A percentile compares a stretch with the other conserved stretches of the same genome.
Evolutionary conservation across 2,797 vertebrate genomes (phyloP).

Genomic region (Tolypeutes matacus): DNA sequence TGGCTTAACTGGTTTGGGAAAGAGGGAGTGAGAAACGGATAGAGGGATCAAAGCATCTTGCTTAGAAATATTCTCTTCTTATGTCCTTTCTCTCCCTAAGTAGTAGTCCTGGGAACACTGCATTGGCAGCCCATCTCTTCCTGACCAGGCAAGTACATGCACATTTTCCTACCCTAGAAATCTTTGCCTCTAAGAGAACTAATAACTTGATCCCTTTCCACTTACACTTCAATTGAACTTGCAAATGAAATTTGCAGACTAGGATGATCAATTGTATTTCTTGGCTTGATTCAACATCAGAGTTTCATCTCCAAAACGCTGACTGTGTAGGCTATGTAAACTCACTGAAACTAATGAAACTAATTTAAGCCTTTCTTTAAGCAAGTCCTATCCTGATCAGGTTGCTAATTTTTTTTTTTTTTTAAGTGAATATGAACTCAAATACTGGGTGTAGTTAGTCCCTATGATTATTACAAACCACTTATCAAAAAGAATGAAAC

Average conservation of each 20-base stretch:
- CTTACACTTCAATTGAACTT: slow-evolving; percentile 68
- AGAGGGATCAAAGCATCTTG: slow-evolving; percentile 14
- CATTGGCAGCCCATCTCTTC: background rate
- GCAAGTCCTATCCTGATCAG: slow-evolving; percentile 62
- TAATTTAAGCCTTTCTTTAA: slow-evolving; percentile 62
- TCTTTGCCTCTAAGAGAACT: slow-evolving; percentile 62
- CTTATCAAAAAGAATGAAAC: slow-evolving; percentile 55
- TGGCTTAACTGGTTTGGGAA: background rate
- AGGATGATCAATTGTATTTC: slow-evolving; percentile 75
- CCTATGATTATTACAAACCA: slow-evolving; percentile 43
- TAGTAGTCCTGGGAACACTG: background rate
- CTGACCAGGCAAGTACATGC: slow-evolving; percentile 3
- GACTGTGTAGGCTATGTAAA: slow-evolving; percentile 57
- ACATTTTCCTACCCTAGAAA: slow-evolving; percentile 72
- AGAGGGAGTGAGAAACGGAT: background rate
- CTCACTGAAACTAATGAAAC: slow-evolving; percentile 44
- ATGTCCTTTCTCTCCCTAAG: background rate
- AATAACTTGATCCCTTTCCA: slow-evolving; percentile 59
- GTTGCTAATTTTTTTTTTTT: background rate
- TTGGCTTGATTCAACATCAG: slow-evolving; percentile 70
- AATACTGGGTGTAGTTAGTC: background rate
- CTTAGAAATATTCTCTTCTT: background rate
- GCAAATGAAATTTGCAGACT: slow-evolving; percentile 63
- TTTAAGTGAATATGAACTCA: slow-evolving; percentile 39
- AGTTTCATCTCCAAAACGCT: slow-evolving; percentile 70